A percentile compares a stretch with the other conserved stretches of the same genome.
Evolutionary conservation across 2,888 invertebrate genomes (phyloP).

Genomic region (Slavum lentiscoides): DNA sequence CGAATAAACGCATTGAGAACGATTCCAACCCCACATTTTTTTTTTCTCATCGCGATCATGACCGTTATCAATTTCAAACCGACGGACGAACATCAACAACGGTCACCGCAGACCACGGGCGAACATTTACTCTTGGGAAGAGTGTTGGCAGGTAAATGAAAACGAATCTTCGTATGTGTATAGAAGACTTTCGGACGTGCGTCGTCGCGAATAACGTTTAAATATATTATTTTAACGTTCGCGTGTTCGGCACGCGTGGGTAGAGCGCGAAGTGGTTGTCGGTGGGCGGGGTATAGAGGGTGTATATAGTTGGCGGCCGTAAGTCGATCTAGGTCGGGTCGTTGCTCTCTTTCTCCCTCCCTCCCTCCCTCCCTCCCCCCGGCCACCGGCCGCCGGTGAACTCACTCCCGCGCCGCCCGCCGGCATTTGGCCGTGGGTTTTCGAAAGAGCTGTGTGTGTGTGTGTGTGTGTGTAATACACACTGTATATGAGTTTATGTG

Average conservation of each 20-base stretch:
- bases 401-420: neutral
- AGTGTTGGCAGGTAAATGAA: constrained; percentile 44
- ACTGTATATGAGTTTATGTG: neutral
- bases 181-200: too few relatives aligned
- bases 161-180: too few relatives aligned
- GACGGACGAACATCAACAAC: constrained; percentile 14
- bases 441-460: constrained; percentile 27
- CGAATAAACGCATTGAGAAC: too few relatives aligned
- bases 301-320: neutral
- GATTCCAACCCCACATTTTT: too few relatives aligned
- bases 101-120: constrained; percentile 23
- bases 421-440: constrained; percentile 48
- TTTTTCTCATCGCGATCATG: neutral
- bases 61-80: constrained; percentile 53
- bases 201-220: too few relatives aligned
- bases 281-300: neutral
- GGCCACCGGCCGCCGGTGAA: too few relatives aligned
- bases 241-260: neutral
- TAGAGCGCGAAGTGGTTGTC: too few relatives aligned
- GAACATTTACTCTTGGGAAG: constrained; percentile 48
- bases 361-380: too few relatives aligned
- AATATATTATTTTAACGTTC: too few relatives aligned
- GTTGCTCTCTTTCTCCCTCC: constrained; percentile 19
- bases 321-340: constrained; percentile 37
- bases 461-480: neutral